A percentile compares a stretch with the other conserved stretches of the same genome.
Conservation (phyloP, 1,140 invertebrate genomes). For the Hypothenemus hampei region DNA sequence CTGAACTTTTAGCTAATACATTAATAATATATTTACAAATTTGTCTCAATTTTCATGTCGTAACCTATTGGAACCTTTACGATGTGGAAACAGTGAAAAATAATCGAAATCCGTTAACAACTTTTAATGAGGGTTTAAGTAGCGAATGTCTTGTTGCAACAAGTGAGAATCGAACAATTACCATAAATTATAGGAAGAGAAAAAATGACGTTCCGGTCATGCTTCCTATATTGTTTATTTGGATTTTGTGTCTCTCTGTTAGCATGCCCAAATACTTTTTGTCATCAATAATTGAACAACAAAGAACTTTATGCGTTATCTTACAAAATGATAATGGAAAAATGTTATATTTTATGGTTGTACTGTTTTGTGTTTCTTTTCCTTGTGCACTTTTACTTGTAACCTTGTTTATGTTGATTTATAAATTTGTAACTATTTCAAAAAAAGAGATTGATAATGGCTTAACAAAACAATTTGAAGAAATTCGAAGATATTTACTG, state of each 20-base stretch:
- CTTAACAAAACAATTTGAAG: constrained; percentile 34
- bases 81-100: constrained; percentile 39
- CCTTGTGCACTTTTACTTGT: constrained; percentile 34
- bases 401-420: constrained; percentile 33
- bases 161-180: constrained; percentile 44
- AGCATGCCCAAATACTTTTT: constrained; percentile 51
- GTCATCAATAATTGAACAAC: constrained; percentile 34
- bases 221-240: constrained; percentile 50
- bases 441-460: constrained; percentile 33
- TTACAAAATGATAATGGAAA: constrained; percentile 34
- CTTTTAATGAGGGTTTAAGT: constrained; percentile 45
- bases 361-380: constrained; percentile 35
- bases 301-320: constrained; percentile 36
- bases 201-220: constrained; percentile 46
- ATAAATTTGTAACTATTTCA: constrained; percentile 31
- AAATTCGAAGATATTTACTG: constrained; percentile 34
- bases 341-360: constrained; percentile 34
- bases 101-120: constrained; percentile 44
- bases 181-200: constrained; percentile 47
- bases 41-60: constrained; percentile 50
- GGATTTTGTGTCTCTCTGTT: constrained; percentile 51
- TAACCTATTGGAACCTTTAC: constrained; percentile 50
- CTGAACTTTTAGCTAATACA: constrained; percentile 50
- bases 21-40: constrained; percentile 50
- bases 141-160: constrained; percentile 48